Evolutionary conservation across 2,113 vertebrate genomes (phyloP).

Genomic region (Origma solitaria): DNA sequence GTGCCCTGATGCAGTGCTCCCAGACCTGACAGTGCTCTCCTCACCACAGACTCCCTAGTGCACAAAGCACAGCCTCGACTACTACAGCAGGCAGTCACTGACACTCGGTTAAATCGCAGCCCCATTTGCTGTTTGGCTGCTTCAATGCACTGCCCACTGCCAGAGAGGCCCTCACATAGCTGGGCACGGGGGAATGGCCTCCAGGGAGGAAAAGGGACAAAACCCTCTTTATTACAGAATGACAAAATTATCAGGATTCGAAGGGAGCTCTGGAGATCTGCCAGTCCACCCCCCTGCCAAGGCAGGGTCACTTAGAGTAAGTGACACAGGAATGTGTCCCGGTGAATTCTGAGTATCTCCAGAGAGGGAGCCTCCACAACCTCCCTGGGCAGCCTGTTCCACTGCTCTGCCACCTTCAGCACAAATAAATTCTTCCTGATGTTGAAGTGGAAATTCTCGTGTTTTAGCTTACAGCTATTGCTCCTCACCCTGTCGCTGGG

Average conservation of each 20-base stretch:
- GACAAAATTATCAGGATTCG: neutral
- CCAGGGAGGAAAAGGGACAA: neutral
- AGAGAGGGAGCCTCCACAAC: neutral
- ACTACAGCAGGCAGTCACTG: too few species aligned
- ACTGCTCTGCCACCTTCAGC: neutral
- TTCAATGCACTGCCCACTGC: rapidly evolving
- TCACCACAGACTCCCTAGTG: rapidly evolving
- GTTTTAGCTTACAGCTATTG: neutral
- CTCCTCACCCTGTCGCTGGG: too few species aligned
- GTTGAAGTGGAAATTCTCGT: neutral
- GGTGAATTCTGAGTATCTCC: neutral
- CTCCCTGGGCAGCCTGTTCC: neutral
- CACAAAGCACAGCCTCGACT: too few species aligned
- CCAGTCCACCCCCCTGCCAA: too few species aligned
- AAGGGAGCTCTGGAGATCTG: neutral
- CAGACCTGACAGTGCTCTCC: rapidly evolving
- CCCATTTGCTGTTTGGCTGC: rapidly evolving
- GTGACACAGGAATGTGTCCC: neutral
- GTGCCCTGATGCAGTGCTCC: rapidly evolving
- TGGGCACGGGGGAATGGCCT: rapidly evolving
- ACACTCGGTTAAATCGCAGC: rapidly evolving
- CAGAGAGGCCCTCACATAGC: neutral
- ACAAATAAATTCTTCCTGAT: neutral
- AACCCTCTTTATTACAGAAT: neutral
- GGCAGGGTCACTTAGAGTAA: neutral